A percentile compares a stretch with the other conserved stretches of the same genome.
Conservation (phyloP, 2,113 vertebrate species). For the Tragelaphus imberbis region DNA sequence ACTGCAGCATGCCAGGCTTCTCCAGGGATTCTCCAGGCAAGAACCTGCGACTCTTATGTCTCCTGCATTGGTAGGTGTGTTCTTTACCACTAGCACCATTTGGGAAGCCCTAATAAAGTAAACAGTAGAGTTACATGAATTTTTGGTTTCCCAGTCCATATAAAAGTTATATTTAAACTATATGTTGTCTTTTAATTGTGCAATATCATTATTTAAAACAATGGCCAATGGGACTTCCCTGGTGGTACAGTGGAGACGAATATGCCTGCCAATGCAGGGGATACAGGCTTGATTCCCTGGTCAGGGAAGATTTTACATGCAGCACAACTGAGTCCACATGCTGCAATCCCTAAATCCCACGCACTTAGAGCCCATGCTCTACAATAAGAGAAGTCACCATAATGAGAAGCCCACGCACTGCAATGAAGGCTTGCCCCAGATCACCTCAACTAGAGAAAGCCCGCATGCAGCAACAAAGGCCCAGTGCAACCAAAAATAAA, state of each 20-base stretch:
- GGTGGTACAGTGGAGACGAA: background rate
- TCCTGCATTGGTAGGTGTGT: background rate
- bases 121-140: background rate
- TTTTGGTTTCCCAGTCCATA: background rate
- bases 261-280: background rate
- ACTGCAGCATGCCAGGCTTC: background rate
- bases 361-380: background rate
- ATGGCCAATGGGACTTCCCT: background rate
- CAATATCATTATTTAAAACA: background rate
- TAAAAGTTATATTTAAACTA: background rate
- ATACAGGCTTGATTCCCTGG: background rate
- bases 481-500: background rate
- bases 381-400: background rate
- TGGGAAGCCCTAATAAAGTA: background rate
- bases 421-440: background rate
- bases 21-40: background rate
- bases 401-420: background rate
- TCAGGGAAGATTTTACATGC: background rate
- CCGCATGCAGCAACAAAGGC: fast-evolving
- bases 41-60: background rate
- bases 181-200: background rate
- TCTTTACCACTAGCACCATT: background rate
- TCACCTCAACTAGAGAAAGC: background rate
- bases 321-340: background rate
- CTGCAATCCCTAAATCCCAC: background rate